Evolutionary conservation across 2,113 vertebrate genomes (phyloP).

Genomic region (Chloropsis hardwickii): DNA sequence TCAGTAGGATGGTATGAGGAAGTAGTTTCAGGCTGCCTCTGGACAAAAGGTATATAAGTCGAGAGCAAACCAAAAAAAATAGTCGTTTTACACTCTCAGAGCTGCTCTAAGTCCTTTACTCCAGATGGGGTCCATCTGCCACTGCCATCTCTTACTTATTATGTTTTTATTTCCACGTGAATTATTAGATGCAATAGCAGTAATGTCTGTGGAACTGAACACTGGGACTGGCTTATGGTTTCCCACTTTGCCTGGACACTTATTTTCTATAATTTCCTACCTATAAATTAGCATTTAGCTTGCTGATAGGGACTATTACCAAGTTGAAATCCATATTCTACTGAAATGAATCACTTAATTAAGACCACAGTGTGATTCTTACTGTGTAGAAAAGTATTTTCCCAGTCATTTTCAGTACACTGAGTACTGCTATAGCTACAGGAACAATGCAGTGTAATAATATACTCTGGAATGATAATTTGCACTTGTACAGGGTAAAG

Average conservation of each 20-base stretch:
- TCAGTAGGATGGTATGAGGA: not conserved
- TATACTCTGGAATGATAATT: slow-evolving; percentile 20
- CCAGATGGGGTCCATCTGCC: not conserved
- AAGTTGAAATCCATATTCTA: slow-evolving; percentile 36
- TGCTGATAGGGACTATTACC: slow-evolving; percentile 36
- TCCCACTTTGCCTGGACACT: slow-evolving; percentile 1
- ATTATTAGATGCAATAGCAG: not conserved
- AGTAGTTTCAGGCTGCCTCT: not conserved
- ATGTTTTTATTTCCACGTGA: not conserved
- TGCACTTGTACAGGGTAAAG: not conserved
- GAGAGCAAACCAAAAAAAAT: not conserved
- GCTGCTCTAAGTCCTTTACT: not conserved
- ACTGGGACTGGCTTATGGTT: not conserved
- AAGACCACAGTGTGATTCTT: not conserved
- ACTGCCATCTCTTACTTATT: not conserved
- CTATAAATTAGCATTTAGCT: slow-evolving; percentile 50
- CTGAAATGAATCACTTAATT: slow-evolving; percentile 59
- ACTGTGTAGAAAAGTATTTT: slow-evolving; percentile 15
- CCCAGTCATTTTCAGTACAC: slow-evolving; percentile 12
- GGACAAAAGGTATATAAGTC: not conserved
- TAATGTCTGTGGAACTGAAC: not conserved
- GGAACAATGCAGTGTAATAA: slow-evolving; percentile 14
- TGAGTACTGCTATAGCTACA: not conserved
- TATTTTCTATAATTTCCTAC: slow-evolving; percentile 42
- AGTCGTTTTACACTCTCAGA: not conserved